Evolutionary conservation across 2,797 vertebrate species (phyloP), one percentile per base, ranked within the genome.

Genomic region (Urophycis tenuis): DNA sequence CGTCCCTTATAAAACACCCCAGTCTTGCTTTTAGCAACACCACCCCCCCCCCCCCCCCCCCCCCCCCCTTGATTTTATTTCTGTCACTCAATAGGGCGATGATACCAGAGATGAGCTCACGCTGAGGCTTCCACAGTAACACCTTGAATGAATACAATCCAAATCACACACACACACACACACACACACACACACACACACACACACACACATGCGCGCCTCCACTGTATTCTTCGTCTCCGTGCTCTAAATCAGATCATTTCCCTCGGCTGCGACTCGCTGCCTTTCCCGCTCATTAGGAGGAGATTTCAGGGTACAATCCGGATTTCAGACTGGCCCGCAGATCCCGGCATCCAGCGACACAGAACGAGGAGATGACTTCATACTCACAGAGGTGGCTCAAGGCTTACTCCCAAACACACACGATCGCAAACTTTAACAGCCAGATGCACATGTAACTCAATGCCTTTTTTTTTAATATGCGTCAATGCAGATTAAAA

Each of bases 181-280:
- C n/a, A 10, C 22, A 6, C 53, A 11, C n/a, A 60, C 19, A n/a
- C 53, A 70, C 60, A 67, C 60, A 67, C 60, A 67, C 60, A 25
- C 72, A n/a, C 35, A 12, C n/a, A 25, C 72, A 22, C 35, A 14
- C 72, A n/a, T 3, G 11, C 25, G 3, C 72, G 9, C 39, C 33
- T 17, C 25, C 3, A 19, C 30, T 1, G n/a, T 76, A 22, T 32
- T 32, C 72, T 41, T 7, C 25, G 17, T 30, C 12, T 45, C 71
- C 78, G 25, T 4, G 79, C 69, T 82, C 39, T 79, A 88, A 85
- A 88, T 90, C 81, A 79, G 80, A 86, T 89, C 87, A 87, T 87
- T 87, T 83, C 76, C 34, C 45, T 80, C 71, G 31, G 34, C 25
- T 9, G 53, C 85, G 75, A 53, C 75, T 84, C 81, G 75, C 82